Conservation (phyloP, 2,888 invertebrate species). For the Agriopis marginaria region DNA sequence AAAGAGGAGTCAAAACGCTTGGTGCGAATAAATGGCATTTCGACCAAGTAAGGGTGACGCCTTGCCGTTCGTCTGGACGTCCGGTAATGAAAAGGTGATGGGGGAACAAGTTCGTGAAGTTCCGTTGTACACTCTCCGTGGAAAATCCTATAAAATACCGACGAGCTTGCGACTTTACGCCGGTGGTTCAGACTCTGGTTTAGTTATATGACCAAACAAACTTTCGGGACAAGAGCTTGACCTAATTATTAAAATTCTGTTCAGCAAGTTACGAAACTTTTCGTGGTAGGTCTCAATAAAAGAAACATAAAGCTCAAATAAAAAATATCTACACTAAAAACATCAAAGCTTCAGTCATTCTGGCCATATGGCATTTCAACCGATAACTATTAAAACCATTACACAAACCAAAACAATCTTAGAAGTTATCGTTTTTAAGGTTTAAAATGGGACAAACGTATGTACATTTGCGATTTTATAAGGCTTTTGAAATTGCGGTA, state of each 20-base stretch:
- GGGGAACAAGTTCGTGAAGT: too few species aligned
- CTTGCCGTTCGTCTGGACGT: too few species aligned
- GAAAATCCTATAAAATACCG: too few species aligned
- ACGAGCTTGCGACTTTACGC: too few species aligned
- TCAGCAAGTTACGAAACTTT: background rate
- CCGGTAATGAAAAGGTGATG: too few species aligned
- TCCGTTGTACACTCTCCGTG: too few species aligned
- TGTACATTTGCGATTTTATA: constrained; percentile 30
- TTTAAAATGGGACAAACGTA: constrained; percentile 1
- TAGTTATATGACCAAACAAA: too few species aligned
- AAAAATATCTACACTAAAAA: constrained; percentile 26
- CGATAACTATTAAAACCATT: constrained; percentile 22
- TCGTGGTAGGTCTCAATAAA: constrained; percentile 29
- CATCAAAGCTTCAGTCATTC: constrained; percentile 31
- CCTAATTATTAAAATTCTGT: too few species aligned
- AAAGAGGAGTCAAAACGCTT: too few species aligned
- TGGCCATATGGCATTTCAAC: constrained; percentile 31
- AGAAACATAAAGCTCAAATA: constrained; percentile 15
- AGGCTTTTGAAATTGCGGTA: constrained; percentile 10
- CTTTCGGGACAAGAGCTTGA: background rate
- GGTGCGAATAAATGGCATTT: too few species aligned
- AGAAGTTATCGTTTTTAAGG: background rate
- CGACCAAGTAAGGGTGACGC: too few species aligned
- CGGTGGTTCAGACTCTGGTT: too few species aligned
- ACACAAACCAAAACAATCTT: constrained; percentile 6